phyloP scores from a whole-genome alignment of 2,888 invertebrate genomes.

The Leptinotarsa tumamoca region DNA sequence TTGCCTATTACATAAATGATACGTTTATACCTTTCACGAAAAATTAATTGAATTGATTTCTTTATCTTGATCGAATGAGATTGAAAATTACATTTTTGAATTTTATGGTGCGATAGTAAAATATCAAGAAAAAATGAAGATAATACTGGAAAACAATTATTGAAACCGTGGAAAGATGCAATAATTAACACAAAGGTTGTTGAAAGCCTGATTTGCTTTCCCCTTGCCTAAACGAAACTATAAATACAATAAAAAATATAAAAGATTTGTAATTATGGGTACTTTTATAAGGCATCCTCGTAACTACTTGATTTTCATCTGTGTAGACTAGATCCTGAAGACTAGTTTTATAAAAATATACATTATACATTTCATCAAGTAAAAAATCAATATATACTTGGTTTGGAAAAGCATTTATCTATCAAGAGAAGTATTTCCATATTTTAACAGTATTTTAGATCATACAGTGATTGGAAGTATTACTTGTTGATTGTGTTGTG shows the following conservation, averaged over 20 bases:
- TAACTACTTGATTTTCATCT: conserved; percentile 32
- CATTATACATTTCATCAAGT: conserved; percentile 13
- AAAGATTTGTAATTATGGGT: not conserved
- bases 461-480: not conserved
- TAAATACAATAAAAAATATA: not conserved
- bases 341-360: conserved; percentile 41
- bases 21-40: too few species aligned
- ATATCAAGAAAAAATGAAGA: too few species aligned
- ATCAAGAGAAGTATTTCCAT: not conserved
- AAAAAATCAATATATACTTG: not conserved
- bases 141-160: too few species aligned
- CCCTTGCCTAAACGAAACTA: too few species aligned
- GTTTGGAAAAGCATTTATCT: not conserved
- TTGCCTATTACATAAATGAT: not conserved
- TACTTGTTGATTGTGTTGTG: not conserved
- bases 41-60: too few species aligned
- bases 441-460: not conserved
- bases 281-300: not conserved
- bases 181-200: too few species aligned
- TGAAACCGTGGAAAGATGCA: too few species aligned
- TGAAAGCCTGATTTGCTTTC: too few species aligned
- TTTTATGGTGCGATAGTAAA: too few species aligned
- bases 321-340: conserved; percentile 25
- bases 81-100: too few species aligned
- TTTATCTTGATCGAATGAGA: too few species aligned